Conservation (phyloP, 2,797 vertebrate species). For the Tarsius wallacei region DNA sequence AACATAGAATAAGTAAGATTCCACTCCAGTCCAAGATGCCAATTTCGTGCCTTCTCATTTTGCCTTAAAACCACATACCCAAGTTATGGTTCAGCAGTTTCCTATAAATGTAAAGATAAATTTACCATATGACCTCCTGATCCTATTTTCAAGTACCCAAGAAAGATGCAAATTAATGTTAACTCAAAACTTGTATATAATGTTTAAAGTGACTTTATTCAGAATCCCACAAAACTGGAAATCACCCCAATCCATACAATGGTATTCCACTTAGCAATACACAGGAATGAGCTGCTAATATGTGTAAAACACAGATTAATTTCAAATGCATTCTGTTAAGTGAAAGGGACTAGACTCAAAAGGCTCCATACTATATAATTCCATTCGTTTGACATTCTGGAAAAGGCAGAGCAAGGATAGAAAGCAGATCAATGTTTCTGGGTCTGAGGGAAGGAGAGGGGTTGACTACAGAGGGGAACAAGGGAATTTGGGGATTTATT, state of each 20-base stretch:
- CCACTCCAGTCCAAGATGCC: not conserved
- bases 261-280: not conserved
- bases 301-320: not conserved
- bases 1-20: not conserved
- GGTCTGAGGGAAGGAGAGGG: not conserved
- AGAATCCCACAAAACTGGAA: not conserved
- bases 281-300: not conserved
- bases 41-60: not conserved
- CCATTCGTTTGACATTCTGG: not conserved
- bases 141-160: not conserved
- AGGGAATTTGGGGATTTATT: not conserved
- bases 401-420: not conserved
- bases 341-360: too few relatives aligned
- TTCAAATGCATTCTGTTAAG: not conserved
- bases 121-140: not conserved
- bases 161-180: not conserved
- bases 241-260: not conserved
- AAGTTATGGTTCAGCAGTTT: not conserved
- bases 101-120: not conserved
- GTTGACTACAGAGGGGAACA: not conserved
- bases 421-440: not conserved
- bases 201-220: not conserved
- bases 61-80: not conserved
- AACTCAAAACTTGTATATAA: not conserved
- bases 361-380: not conserved